phyloP scores from a whole-genome alignment of 2,113 vertebrate genomes.

The human region GRCh38 chr2:180791001-180791500 shows the following conservation, averaged over 20 bases:
- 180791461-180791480: background rate
- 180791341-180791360: background rate
- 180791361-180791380: background rate
- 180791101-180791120: background rate
- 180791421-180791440: background rate
- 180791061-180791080: background rate
- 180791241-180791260: background rate
- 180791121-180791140: background rate
- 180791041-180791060: background rate
- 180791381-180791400: background rate
- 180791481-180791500: background rate
- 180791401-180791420: background rate
- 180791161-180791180: background rate
- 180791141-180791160: background rate
- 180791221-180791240: background rate
- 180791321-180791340: background rate
- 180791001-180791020: background rate
- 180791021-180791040: background rate
- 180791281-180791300: constrained; percentile 4
- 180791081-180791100: background rate
- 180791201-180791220: background rate
- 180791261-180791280: background rate
- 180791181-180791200: constrained; percentile 13
- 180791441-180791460: too few species aligned
- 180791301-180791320: background rate